These are phyloP conservation scores for Scolanthus callimorphus DNA, from an alignment of 92 coral and sea anemone species.

Conservation along the genomic window DNA sequence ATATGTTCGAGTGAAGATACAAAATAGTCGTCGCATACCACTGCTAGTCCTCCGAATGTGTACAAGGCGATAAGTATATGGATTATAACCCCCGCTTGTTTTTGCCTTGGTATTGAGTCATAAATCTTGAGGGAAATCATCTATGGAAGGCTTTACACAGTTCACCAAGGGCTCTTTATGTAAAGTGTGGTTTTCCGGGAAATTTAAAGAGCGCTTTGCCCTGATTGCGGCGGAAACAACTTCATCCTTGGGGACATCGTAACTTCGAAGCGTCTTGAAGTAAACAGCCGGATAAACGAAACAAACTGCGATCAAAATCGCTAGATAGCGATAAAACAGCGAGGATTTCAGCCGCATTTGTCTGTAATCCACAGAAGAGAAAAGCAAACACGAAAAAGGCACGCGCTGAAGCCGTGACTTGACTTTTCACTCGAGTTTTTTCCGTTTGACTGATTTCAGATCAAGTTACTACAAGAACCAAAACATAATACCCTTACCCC, in stretches of 20 bases:
- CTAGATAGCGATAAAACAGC: slow-evolving; percentile 21
- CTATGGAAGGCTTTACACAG: slow-evolving; percentile 79
- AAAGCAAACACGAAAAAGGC: not conserved
- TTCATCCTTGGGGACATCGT: no score
- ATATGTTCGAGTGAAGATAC: slow-evolving; percentile 70
- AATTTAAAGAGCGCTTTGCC: no score
- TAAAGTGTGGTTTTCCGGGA: no score
- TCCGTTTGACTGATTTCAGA: no score
- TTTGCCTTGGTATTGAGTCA: slow-evolving; percentile 57
- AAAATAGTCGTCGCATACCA: slow-evolving; percentile 71
- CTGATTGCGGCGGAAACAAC: no score
- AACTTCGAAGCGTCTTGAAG: no score
- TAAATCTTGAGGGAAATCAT: slow-evolving; percentile 67
- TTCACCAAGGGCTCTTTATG: no score
- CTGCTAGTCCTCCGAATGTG: slow-evolving; percentile 62
- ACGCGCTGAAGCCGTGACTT: not conserved
- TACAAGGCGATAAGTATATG: slow-evolving; percentile 58
- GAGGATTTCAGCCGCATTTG: slow-evolving; percentile 11
- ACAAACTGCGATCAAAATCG: slow-evolving; percentile 27
- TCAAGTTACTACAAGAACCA: no score
- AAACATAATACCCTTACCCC: no score
- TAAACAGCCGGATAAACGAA: slow-evolving; percentile 55
- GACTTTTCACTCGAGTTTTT: no score
- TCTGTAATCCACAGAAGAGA: not conserved
- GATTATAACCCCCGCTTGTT: slow-evolving; percentile 44